Evolutionary conservation across 2,113 vertebrate genomes (phyloP), one percentile per base, ranked within the genome.

Genomic region (Callorhinus ursinus): DNA sequence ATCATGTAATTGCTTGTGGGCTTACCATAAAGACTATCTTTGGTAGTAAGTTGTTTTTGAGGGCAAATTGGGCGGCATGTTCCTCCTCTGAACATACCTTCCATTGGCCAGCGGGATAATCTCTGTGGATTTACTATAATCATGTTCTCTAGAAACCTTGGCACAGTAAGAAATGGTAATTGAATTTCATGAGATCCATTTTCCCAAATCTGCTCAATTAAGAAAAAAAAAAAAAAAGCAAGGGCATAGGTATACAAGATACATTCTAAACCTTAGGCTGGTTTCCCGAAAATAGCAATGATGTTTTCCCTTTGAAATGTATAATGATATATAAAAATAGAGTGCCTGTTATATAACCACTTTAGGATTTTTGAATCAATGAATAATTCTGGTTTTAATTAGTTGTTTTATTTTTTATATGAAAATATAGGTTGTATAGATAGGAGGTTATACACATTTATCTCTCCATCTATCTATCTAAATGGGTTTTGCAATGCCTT

Each of bases 181-280:
- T 98, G 81, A 96, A 97, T 98, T 98, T 96, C 65, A 67, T 46
- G 31, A 96, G n/a, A 92, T 24, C 57, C 49, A 55, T 94, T 97
- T 97, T 69, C 14, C 82, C 71, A 94, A 95, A 76, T 67, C 39
- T 92, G 11, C 26, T 16, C 61, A 94, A 82, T 96, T 96, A 77
- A 92, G 81, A 31, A 46, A 46, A 46, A 19, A 65, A 19, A 61
- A 71, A 93, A 94, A 88, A 94, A 93, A 83, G 22, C 49, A 91
- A 94, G 22, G 24, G 14, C 72, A 39, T 59, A 95, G 49, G 36
- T 97, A 80, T 49, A 77, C 1, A 86, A 89, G 39, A 57, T 7
- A 84, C 22, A 69, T n/a, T 88, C 36, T 72, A 95, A 96, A 94
- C 13, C 46, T 49, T 55, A 90, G 53, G 31, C 24, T 96, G 33